Evolutionary conservation across 2,888 invertebrate species (phyloP), one percentile per base, ranked within the genome.

Genomic region (Macaria notata): DNA sequence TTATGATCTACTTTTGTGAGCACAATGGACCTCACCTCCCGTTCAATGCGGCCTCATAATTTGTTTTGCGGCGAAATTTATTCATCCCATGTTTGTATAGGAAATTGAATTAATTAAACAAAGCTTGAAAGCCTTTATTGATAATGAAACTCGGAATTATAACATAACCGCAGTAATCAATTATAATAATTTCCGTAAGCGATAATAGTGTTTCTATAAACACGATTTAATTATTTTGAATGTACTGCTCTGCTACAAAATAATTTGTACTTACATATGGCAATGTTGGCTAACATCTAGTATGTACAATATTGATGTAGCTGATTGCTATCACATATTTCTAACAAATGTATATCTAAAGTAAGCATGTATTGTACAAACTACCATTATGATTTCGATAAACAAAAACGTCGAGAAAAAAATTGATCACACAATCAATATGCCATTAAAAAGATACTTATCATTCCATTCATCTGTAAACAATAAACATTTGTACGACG

Each of bases 401-500:
- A 54, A 31, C 9, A 54, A 48, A 55, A 5, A 38, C 38, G 3
- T 7, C 8, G 8, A 38, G 38, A 38, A 46, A 49, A 61, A 43
- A 31, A 49, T 42, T 39, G 30, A 9, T 36, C 46, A 44, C 39
- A 52, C 51, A 50, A 56, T 54, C 56, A 54, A 63, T 52, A 59
- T 63, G 61, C 65, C 68, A 69, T 73, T 65, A 63, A 64, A 58
- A 63, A 70, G 54, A 68, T 71, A 67, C 68, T 67, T 70, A 60
- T 65, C 70, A 73, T 75, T 75, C 73, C 61, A 68, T 54, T 64
- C 65, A 65, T 64, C 54, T 46, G 63, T 62, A 73, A 64, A 75
- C 77, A 76, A 75, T 72, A 70, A 73, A 72, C 69, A 73, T 75
- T 78, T 66, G 75, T 77, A 77, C 74, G 73, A 73, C 72, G 71